Percentiles rank a stretch among this genome's conserved stretches.
These are phyloP conservation scores for Drosophila affinis DNA, from an alignment of 2,888 invertebrate species.

Conservation along the genomic window DNA sequence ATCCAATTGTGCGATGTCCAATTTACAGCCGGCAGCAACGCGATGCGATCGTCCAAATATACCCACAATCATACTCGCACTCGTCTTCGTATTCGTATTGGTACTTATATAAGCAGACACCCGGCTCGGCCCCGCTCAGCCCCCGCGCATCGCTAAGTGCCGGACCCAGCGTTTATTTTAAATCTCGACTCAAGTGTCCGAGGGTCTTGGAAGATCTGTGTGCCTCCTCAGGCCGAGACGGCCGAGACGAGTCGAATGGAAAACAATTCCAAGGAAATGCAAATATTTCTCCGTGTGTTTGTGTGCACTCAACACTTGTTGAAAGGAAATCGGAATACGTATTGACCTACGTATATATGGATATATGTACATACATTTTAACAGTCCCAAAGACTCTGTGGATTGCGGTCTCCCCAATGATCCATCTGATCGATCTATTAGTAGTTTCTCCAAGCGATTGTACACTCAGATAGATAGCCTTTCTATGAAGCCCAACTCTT, in stretches of 20 bases:
- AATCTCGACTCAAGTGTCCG: slow-evolving; percentile 61
- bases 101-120: slow-evolving; percentile 8
- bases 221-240: not conserved
- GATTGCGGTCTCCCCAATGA: too few species aligned
- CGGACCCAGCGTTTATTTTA: slow-evolving; percentile 42
- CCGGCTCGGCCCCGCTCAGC: slow-evolving; percentile 2
- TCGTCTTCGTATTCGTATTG: not conserved
- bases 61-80: not conserved
- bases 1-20: slow-evolving; percentile 18
- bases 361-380: not conserved
- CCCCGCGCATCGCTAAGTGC: not conserved
- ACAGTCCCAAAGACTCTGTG: too few species aligned
- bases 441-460: not conserved
- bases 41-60: slow-evolving; percentile 29
- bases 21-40: slow-evolving; percentile 19
- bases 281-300: slow-evolving; percentile 21
- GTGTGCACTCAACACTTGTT: not conserved
- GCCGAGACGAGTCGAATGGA: slow-evolving; percentile 23
- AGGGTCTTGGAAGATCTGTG: slow-evolving; percentile 9
- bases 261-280: slow-evolving; percentile 31
- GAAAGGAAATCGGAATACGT: slow-evolving; percentile 5
- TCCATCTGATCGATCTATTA: not conserved
- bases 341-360: not conserved
- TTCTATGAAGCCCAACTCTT: too few species aligned
- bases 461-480: not conserved